Evolutionary conservation across 1,140 invertebrate genomes (phyloP).

Genomic region (Maconellicoccus hirsutus): DNA sequence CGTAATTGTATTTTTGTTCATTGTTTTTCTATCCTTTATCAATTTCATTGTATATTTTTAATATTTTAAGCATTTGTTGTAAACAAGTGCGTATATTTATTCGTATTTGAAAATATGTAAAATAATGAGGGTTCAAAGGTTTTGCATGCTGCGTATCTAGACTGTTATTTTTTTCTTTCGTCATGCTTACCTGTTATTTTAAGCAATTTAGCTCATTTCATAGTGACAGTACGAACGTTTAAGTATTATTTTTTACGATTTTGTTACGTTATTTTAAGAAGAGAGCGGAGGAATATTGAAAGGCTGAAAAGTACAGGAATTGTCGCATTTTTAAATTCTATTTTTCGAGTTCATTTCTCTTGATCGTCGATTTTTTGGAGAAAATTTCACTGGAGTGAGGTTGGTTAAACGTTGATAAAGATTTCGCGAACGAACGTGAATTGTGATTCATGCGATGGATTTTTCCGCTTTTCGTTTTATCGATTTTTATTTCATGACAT

Average conservation of each 20-base stretch:
- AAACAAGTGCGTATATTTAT: background rate
- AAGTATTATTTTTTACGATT: background rate
- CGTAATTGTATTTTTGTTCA: background rate
- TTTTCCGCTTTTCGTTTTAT: too few relatives aligned
- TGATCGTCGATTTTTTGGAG: too few relatives aligned
- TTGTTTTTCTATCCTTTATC: background rate
- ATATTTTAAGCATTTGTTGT: background rate
- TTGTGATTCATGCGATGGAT: too few relatives aligned
- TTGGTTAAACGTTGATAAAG: too few relatives aligned
- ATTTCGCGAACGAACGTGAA: too few relatives aligned
- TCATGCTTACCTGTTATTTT: background rate
- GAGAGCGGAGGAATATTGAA: too few relatives aligned
- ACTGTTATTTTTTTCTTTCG: background rate
- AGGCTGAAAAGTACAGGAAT: background rate
- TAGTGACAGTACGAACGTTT: background rate
- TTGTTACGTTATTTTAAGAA: too few relatives aligned
- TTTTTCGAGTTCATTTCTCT: background rate
- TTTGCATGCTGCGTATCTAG: background rate
- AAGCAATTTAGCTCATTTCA: background rate
- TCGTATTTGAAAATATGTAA: background rate
- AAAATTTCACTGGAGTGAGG: too few relatives aligned
- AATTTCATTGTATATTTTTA: background rate
- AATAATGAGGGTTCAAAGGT: background rate
- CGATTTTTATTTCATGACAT: too few relatives aligned
- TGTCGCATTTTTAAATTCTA: background rate